Evolutionary conservation across 2,113 vertebrate species (phyloP).

Genomic region (Eidolon helvum): DNA sequence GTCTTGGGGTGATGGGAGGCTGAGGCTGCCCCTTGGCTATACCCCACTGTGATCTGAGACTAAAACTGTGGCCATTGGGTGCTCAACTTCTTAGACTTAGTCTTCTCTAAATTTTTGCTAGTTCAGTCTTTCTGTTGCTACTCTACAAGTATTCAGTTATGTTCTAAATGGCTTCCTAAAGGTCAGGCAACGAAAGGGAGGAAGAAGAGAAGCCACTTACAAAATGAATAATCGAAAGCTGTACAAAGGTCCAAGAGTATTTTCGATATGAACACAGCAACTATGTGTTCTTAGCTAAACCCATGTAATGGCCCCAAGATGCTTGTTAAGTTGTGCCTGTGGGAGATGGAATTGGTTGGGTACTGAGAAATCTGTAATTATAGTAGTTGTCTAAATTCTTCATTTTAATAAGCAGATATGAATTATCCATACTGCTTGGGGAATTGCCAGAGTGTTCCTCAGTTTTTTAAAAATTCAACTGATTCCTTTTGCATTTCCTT

Average conservation of each 20-base stretch:
- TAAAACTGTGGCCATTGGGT: not conserved
- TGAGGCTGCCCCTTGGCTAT: not conserved
- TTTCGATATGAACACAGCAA: not conserved
- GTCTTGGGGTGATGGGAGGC: not conserved
- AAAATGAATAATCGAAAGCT: not conserved
- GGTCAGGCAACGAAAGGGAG: not conserved
- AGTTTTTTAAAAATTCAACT: not conserved
- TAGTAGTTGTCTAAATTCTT: not conserved
- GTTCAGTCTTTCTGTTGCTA: not conserved
- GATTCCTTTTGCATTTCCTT: not conserved
- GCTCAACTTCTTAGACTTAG: not conserved
- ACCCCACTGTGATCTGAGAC: not conserved
- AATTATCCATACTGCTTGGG: not conserved
- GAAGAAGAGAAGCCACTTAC: not conserved
- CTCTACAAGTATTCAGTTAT: not conserved
- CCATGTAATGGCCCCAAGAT: not conserved
- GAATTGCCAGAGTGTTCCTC: not conserved
- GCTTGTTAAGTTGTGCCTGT: not conserved
- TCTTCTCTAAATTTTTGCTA: not conserved
- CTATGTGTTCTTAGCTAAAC: not conserved
- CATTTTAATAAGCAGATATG: not conserved
- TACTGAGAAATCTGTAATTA: not conserved
- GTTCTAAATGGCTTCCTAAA: not conserved
- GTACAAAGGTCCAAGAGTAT: not conserved
- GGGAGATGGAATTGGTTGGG: not conserved